Conservation (phyloP, 2,797 vertebrate species). For the Serranus cabrilla region DNA sequence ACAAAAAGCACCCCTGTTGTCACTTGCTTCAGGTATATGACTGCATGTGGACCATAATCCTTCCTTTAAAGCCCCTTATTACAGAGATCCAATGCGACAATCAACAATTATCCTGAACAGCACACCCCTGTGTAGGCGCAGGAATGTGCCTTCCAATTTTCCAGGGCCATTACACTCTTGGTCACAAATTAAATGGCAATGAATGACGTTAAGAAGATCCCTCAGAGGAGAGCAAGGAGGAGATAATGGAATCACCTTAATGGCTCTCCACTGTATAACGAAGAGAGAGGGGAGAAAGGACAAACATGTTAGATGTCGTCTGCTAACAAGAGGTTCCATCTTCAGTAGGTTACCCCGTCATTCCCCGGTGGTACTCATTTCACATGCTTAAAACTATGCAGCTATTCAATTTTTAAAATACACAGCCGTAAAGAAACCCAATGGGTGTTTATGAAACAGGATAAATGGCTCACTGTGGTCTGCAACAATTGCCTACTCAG, state of each 20-base stretch:
- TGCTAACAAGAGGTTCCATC: slow-evolving; percentile 40
- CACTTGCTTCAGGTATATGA: slow-evolving; percentile 11
- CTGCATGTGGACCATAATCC: slow-evolving; percentile 13
- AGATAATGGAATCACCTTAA: slow-evolving; percentile 66
- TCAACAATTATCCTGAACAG: slow-evolving; percentile 56
- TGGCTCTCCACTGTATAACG: slow-evolving; percentile 51
- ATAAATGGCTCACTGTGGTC: slow-evolving; percentile 11
- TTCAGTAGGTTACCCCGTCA: slow-evolving; percentile 17
- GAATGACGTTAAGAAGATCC: slow-evolving; percentile 59
- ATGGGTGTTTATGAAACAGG: neutral
- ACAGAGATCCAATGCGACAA: slow-evolving; percentile 49
- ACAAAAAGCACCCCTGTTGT: slow-evolving; percentile 20
- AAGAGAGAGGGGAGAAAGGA: slow-evolving; percentile 30
- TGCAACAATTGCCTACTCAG: neutral
- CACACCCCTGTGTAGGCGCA: slow-evolving; percentile 16
- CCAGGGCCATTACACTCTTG: slow-evolving; percentile 64
- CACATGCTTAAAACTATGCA: slow-evolving; percentile 13
- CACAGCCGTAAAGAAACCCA: slow-evolving; percentile 19
- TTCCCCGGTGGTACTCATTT: slow-evolving; percentile 10
- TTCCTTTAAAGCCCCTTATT: slow-evolving; percentile 49
- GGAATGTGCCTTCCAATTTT: slow-evolving; percentile 48
- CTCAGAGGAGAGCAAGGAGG: slow-evolving; percentile 42
- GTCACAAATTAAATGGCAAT: slow-evolving; percentile 75
- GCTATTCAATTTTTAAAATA: slow-evolving; percentile 7
- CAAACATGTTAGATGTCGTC: slow-evolving; percentile 18